Percentiles rank a stretch among this genome's conserved stretches.
Conservation (phyloP, 2,113 vertebrate species). For the Myotis davidii region DNA sequence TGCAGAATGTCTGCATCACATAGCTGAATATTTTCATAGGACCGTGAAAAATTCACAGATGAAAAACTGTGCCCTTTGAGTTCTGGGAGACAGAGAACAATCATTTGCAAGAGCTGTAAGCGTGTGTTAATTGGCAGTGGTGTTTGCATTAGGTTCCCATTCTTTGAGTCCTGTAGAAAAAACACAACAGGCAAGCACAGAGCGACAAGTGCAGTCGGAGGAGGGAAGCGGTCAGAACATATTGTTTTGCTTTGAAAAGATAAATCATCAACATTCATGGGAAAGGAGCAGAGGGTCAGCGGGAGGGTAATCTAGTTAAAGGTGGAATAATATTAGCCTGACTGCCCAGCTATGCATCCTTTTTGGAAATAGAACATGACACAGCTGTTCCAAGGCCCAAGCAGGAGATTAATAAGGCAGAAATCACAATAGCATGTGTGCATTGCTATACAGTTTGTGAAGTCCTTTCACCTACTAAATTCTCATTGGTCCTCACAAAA, state of each 20-base stretch:
- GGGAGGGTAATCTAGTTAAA: constrained; percentile 44
- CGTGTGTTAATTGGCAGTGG: constrained; percentile 2
- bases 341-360: background rate
- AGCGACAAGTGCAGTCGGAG: background rate
- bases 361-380: background rate
- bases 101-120: background rate
- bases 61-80: background rate
- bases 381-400: background rate
- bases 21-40: constrained; percentile 51
- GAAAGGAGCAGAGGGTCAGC: background rate
- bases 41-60: constrained; percentile 56
- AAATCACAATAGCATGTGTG: background rate
- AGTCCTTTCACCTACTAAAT: background rate
- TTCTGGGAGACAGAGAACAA: background rate
- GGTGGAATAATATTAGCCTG: constrained; percentile 30
- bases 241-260: constrained; percentile 61
- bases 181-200: background rate
- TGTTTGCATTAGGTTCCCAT: constrained; percentile 3
- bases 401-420: background rate
- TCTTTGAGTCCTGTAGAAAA: background rate
- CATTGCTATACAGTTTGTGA: background rate
- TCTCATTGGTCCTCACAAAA: background rate
- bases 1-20: constrained; percentile 56
- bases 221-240: background rate
- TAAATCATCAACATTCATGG: constrained; percentile 50